Conservation (phyloP, 2,113 vertebrate genomes). For the Pitta sordida region DNA sequence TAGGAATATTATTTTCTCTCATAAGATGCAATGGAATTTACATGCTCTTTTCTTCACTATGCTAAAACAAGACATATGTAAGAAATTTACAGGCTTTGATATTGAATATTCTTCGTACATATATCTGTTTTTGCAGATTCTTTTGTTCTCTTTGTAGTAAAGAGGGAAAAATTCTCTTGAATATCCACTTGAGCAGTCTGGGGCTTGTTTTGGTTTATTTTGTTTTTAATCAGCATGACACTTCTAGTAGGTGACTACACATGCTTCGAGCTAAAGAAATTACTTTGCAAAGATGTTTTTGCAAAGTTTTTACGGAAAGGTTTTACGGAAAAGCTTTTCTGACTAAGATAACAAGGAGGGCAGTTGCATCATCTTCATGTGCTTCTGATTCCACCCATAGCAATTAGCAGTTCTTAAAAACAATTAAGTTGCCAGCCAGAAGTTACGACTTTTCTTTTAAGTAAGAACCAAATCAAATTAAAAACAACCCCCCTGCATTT, state of each 20-base stretch:
- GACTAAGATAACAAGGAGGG: neutral
- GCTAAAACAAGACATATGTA: neutral
- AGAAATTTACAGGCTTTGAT: neutral
- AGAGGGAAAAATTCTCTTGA: neutral
- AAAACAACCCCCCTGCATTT: neutral
- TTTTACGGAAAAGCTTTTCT: neutral
- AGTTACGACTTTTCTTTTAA: neutral
- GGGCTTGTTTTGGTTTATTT: no score
- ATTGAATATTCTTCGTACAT: neutral
- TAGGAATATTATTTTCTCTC: neutral
- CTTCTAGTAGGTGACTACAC: neutral
- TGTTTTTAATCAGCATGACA: neutral
- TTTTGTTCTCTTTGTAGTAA: neutral
- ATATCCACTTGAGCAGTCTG: neutral
- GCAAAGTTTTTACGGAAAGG: neutral
- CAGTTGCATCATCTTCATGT: neutral
- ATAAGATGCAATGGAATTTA: neutral
- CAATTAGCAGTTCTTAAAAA: neutral
- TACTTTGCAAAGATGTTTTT: neutral
- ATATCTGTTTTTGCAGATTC: neutral
- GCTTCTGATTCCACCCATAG: neutral
- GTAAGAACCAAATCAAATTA: neutral
- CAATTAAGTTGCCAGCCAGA: neutral
- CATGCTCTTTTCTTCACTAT: neutral
- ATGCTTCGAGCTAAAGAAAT: neutral